Conservation (phyloP, 2,888 invertebrate genomes). For the Platynereis dumerilii region DNA sequence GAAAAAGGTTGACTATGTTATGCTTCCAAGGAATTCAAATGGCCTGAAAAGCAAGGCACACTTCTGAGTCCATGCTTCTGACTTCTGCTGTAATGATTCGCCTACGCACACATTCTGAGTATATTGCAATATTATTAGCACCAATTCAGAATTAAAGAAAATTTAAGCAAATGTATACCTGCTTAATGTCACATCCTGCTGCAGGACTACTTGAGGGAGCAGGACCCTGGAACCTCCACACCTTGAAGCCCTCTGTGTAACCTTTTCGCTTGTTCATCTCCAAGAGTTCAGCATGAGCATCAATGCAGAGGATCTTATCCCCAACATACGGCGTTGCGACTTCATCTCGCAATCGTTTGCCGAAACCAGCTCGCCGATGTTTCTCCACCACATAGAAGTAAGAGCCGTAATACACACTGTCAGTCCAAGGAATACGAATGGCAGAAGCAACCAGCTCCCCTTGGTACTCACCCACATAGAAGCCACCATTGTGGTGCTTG, state of each 20-base stretch:
- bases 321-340: slow-evolving; percentile 22
- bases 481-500: background rate
- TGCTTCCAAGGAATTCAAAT: too few relatives aligned
- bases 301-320: slow-evolving; percentile 22
- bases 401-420: slow-evolving; percentile 22
- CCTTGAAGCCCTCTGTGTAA: slow-evolving; percentile 9
- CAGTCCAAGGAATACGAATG: slow-evolving; percentile 8
- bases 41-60: too few relatives aligned
- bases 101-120: too few relatives aligned
- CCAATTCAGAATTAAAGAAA: too few relatives aligned
- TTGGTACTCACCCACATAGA: slow-evolving; percentile 18
- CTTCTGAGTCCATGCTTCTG: too few relatives aligned
- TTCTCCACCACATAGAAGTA: slow-evolving; percentile 19
- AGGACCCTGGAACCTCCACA: slow-evolving; percentile 3
- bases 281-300: slow-evolving; percentile 27
- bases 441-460: slow-evolving; percentile 23
- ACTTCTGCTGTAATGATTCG: too few relatives aligned
- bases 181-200: too few relatives aligned
- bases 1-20: too few relatives aligned
- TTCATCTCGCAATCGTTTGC: slow-evolving; percentile 21
- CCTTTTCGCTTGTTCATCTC: slow-evolving; percentile 23
- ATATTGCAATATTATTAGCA: too few relatives aligned
- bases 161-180: too few relatives aligned
- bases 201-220: background rate
- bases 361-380: slow-evolving; percentile 13